Base-by-base conservation (phyloP, 2,888 invertebrate genomes). In the Halictus quadricinctus region DNA sequence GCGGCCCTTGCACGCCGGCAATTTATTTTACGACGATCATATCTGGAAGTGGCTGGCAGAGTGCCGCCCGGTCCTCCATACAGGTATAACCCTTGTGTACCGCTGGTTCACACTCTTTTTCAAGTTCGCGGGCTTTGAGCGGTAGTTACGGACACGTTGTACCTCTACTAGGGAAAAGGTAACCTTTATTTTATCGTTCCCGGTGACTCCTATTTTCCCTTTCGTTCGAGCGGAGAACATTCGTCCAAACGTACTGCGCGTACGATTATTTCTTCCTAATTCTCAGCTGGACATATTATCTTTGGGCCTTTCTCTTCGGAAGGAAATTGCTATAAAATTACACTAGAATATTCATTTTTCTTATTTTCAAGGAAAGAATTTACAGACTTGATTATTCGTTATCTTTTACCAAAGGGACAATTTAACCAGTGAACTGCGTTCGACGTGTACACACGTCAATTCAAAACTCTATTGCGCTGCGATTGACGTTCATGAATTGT, bases 11-110 rank as follows among this genome's bases (percentile, higher is more conserved):
- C 89, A 87, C 86, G 88, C 88, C 87, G 88, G 91, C 90, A 92
- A 92, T 92, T 92, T 92, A 92, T 91, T 92, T 92, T 91, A 91
- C 90, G 91, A 91, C 91, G 90, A 93, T 92, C 93, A 91, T 93
- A 92, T 92, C 92, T 92, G 91, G 89, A 91, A 92, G 90, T 91
- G 90, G 87, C 80, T 86, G 90, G 84, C 84, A 72, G 84, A 89
- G 88, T 84, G 88, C 86, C 84, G 87, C 87, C 84, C 80, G 84
- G 80, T 88, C 84, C 83, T 76, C 83, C 87, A 84, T 77, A 41
- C 76, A 46, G 78, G 76, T 73, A 83, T 84, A 79, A 82, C 79
- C 80, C 78, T 36, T 79, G 64, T 83, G 76, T 66, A 66, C 80
- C 79, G 50, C 72, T 74, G 79, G 46, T 85, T 88, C 87, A 81